Base-by-base conservation (phyloP, 2,113 vertebrate genomes). In the Alligator sinensis region DNA sequence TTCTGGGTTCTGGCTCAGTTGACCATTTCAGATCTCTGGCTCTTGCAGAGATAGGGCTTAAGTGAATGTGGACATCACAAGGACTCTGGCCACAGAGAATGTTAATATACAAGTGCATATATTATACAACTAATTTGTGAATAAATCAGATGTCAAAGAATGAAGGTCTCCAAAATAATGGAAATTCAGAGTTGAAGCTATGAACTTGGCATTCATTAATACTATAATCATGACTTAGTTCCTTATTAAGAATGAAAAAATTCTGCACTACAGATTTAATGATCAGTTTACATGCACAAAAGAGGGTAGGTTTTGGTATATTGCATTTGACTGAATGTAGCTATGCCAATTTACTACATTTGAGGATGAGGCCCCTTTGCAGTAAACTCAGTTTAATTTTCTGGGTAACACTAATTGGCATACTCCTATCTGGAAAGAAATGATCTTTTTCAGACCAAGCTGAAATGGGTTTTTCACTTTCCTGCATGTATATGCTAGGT, bases 351-450 rank as follows among this genome's bases (percentile, higher is more conserved):
- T 2, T 93, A 11, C 13, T 70, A 63, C 4, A 15, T 25, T 7
- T 4, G 11, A 61, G 58, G 22, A 58, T 57, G 5, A 86, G 34
- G 25, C 81, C 82, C 17, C 3, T 92, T 28, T 79, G 16, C 4
- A 16, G 25, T 25, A 76, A 17, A 83, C 1, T 21, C n/a, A 30
- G n/a, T 17, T 5, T 68, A 9, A 25, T 84, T 61, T 1, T 62
- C 81, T 22, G 82, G 16, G 4, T 47, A 72, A 78, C 2, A 34
- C 5, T n/a, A 25, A 11, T 59, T 0, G 12, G 30, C 25, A 62
- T 5, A 2, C 2, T 4, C 15, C 4, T 0, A 0, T 82, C 92
- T 79, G 0, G 1, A 15, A 78, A n/a, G 57, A 12, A 60, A 34
- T 78, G 30, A 18, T 78, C 19, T 59, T 27, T 77, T 17, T 58